phyloP scores from a whole-genome alignment of 2,797 vertebrate genomes.

The Acrossocheilus wenchowensis region DNA sequence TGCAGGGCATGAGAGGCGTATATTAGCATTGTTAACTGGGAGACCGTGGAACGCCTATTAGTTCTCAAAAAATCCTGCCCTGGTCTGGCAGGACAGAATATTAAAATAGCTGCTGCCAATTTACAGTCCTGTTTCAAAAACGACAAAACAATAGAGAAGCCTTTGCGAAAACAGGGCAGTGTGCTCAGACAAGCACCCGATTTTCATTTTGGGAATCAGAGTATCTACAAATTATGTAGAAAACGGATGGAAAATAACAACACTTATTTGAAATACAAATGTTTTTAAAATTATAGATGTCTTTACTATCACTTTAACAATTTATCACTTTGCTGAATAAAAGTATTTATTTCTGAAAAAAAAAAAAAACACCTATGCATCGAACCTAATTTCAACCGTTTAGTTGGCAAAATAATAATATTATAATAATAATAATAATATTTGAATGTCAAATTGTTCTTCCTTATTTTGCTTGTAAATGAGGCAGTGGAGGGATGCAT shows the following conservation, averaged over 20 bases:
- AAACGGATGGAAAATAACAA: neutral
- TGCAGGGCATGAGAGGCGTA: neutral
- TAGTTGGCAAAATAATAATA: neutral
- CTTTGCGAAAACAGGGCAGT: neutral
- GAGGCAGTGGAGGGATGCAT: neutral
- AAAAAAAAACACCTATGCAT: neutral
- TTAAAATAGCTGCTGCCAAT: slow-evolving; percentile 1
- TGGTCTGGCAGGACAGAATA: neutral
- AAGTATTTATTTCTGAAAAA: neutral
- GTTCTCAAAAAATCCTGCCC: neutral
- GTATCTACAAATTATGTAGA: neutral
- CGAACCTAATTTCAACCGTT: neutral
- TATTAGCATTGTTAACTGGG: slow-evolving; percentile 2
- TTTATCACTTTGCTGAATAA: neutral
- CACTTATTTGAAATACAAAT: neutral
- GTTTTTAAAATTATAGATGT: neutral
- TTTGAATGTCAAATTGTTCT: neutral
- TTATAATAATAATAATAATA: neutral
- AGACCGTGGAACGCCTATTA: neutral
- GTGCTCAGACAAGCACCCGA: neutral
- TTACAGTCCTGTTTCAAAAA: neutral
- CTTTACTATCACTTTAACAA: neutral
- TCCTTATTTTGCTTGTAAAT: neutral
- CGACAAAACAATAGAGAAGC: neutral
- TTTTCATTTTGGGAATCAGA: neutral